These are phyloP conservation scores for Drosophila siamana DNA, from an alignment of 2,888 invertebrate species.

Conservation along the genomic window DNA sequence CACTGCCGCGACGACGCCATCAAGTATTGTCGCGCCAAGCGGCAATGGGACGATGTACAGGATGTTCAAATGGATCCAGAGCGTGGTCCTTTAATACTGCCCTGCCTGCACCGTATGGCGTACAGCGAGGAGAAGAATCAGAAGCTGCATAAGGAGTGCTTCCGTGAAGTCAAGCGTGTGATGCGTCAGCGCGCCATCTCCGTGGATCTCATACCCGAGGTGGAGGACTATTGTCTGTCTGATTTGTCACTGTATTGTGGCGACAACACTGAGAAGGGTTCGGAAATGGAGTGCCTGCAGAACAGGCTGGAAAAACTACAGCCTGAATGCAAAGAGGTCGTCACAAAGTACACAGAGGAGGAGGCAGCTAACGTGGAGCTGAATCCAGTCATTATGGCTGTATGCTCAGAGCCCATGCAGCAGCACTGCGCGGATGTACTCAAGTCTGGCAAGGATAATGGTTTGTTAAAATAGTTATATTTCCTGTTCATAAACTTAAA, in stretches of 20 bases:
- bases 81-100: constrained; percentile 93
- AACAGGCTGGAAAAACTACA: constrained; percentile 90
- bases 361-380: constrained; percentile 95
- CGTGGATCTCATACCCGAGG: constrained; percentile 96
- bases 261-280: constrained; percentile 93
- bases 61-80: constrained; percentile 90
- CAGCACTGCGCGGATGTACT: constrained; percentile 90
- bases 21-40: constrained; percentile 91
- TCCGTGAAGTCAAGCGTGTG: constrained; percentile 92
- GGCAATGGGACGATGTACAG: constrained; percentile 90
- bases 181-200: constrained; percentile 97
- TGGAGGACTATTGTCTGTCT: constrained; percentile 95
- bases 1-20: constrained; percentile 95
- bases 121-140: constrained; percentile 86
- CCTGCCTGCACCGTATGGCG: constrained; percentile 94
- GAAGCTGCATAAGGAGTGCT: constrained; percentile 87
- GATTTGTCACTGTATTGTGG: constrained; percentile 94
- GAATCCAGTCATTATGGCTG: constrained; percentile 94
- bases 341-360: constrained; percentile 94
- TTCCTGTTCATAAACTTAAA: too few species aligned
- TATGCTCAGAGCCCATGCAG: constrained; percentile 92
- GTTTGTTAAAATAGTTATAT: constrained; percentile 40
- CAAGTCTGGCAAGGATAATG: constrained; percentile 91
- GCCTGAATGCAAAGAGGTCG: constrained; percentile 89
- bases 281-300: constrained; percentile 97